Evolutionary conservation across 2,113 vertebrate species (phyloP).

Genomic region (Pollimyrus isidori): DNA sequence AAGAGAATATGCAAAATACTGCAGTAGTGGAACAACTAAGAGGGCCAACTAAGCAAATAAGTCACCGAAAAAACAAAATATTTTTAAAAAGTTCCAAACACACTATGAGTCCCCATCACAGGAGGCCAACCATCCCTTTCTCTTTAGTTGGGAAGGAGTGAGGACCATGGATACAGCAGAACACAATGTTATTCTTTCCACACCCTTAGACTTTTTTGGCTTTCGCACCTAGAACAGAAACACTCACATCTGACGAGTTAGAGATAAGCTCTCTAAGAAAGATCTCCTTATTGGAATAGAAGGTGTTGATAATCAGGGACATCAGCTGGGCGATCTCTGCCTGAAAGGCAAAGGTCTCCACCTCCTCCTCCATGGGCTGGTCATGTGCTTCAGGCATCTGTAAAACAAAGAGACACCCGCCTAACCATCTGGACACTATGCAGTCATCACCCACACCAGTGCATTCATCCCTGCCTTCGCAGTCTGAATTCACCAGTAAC

Average conservation of each 20-base stretch:
- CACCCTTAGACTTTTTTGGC: background rate
- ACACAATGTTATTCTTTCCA: background rate
- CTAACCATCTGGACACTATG: background rate
- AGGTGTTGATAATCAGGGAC: slow-evolving; percentile 82
- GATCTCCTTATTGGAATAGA: slow-evolving; percentile 81
- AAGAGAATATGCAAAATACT: background rate
- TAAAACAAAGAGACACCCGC: background rate
- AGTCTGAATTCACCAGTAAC: background rate
- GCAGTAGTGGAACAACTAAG: background rate
- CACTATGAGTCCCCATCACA: background rate
- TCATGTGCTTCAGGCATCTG: slow-evolving; percentile 75
- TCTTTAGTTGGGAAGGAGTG: background rate
- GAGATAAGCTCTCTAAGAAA: slow-evolving; percentile 76
- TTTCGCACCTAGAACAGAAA: background rate
- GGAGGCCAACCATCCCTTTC: background rate
- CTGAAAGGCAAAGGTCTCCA: slow-evolving; percentile 81
- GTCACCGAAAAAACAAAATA: background rate
- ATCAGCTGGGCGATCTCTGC: slow-evolving; percentile 81
- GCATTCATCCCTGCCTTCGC: background rate
- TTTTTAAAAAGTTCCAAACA: background rate
- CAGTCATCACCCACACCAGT: background rate
- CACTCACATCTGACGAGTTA: slow-evolving; percentile 75
- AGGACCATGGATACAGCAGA: background rate
- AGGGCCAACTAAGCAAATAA: background rate
- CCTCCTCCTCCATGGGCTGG: slow-evolving; percentile 73